Evolutionary conservation across 2,113 vertebrate species (phyloP).

Genomic region (Fregata magnificens): DNA sequence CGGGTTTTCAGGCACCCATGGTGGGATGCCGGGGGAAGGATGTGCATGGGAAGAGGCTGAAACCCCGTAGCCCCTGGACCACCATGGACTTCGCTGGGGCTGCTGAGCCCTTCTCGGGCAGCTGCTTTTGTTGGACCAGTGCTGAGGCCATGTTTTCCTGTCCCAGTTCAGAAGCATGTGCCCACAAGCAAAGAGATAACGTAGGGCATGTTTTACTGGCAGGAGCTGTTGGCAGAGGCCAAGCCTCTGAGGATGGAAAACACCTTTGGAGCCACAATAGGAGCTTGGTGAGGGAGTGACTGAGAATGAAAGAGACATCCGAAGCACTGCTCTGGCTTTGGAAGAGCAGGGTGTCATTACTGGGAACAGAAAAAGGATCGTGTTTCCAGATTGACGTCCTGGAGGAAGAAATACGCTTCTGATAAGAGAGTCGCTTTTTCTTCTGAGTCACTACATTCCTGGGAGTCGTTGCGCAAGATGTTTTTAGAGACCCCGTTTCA

Average conservation of each 20-base stretch:
- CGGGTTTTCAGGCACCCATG: neutral
- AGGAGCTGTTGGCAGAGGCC: neutral
- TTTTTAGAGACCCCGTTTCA: constrained; percentile 11
- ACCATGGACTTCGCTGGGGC: neutral
- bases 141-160: neutral
- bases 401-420: neutral
- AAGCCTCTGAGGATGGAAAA: neutral
- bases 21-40: too few relatives aligned
- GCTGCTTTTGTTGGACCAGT: neutral
- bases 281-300: neutral
- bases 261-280: neutral
- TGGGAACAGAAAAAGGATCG: neutral
- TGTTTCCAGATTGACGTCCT: constrained; percentile 17
- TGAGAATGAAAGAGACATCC: neutral
- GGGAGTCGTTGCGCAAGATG: neutral
- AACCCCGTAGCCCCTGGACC: neutral
- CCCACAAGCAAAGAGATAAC: neutral
- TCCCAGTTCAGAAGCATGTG: neutral
- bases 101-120: neutral
- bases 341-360: neutral
- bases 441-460: constrained; percentile 60
- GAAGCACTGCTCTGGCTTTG: neutral
- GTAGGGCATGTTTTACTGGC: neutral
- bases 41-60: neutral
- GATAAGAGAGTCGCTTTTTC: constrained; percentile 25